Evolutionary conservation across 2,113 vertebrate genomes (phyloP).

Genomic region (Epinephelus moara): DNA sequence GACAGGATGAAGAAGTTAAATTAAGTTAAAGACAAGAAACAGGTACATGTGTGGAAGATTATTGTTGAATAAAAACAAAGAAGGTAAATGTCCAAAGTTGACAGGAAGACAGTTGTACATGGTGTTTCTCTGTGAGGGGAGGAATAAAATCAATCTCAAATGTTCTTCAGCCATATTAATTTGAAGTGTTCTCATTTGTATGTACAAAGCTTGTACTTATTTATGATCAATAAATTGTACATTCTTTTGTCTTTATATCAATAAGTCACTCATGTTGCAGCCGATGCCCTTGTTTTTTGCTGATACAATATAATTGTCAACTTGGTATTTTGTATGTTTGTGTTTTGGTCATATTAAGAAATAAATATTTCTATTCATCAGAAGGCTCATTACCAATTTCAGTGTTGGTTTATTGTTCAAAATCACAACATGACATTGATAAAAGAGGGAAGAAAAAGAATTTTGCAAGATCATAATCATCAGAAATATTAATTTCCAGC

Average conservation of each 20-base stretch:
- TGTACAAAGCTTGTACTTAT: conserved; percentile 66
- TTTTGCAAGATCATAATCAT: not conserved
- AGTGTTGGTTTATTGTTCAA: conserved; percentile 7
- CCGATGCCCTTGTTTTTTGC: conserved; percentile 40
- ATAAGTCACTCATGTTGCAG: conserved; percentile 47
- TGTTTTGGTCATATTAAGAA: conserved; percentile 62
- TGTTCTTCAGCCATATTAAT: conserved; percentile 35
- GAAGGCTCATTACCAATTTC: not conserved
- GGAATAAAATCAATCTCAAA: conserved; percentile 16
- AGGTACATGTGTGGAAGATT: not conserved
- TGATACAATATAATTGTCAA: conserved; percentile 44
- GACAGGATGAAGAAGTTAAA: not conserved
- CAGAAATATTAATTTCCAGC: not conserved
- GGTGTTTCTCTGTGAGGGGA: conserved; percentile 28
- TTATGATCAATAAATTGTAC: conserved; percentile 61
- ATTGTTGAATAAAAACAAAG: not conserved
- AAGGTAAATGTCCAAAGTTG: conserved; percentile 16
- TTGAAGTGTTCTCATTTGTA: conserved; percentile 40
- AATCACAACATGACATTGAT: not conserved
- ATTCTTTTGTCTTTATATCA: conserved; percentile 63
- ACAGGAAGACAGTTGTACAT: conserved; percentile 17
- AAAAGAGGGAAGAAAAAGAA: not conserved
- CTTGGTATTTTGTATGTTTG: conserved; percentile 78
- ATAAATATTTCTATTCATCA: conserved; percentile 66
- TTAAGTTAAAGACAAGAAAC: not conserved